phyloP scores from a whole-genome alignment of 2,113 vertebrate genomes.

The Rhea americana region DNA sequence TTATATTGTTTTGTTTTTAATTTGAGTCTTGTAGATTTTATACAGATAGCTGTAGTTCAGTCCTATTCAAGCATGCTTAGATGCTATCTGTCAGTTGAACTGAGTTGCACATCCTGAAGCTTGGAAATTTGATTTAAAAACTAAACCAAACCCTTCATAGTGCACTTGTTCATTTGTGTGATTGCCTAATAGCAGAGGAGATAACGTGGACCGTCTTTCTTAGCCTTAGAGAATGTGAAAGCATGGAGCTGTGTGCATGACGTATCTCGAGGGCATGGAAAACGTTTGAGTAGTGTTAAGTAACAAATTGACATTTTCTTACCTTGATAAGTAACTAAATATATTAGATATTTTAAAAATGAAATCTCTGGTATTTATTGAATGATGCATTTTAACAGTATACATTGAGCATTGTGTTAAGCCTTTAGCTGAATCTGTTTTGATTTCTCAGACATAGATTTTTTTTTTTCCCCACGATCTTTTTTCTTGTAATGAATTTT shows the following conservation, averaged over 20 bases:
- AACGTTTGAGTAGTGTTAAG: not conserved
- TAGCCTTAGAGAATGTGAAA: not conserved
- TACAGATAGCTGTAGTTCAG: not conserved
- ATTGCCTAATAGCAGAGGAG: not conserved
- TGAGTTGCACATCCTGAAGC: not conserved
- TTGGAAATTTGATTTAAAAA: not conserved
- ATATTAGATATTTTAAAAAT: not conserved
- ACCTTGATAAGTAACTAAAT: not conserved
- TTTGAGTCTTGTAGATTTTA: not conserved
- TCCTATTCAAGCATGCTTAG: not conserved
- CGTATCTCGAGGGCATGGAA: not conserved
- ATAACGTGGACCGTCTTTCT: not conserved
- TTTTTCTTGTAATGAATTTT: not conserved
- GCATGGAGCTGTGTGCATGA: not conserved
- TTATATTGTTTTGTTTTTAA: not conserved
- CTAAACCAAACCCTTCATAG: not conserved
- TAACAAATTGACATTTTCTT: not conserved
- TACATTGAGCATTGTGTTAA: not conserved
- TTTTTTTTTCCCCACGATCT: not conserved
- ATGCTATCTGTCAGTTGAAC: not conserved
- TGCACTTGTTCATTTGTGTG: not conserved
- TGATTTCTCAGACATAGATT: not conserved
- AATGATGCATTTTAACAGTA: not conserved
- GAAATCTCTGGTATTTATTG: not conserved
- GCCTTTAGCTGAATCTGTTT: not conserved